phyloP scores from a whole-genome alignment of 1,140 invertebrate species.

The Sarcophaga peregrina region DNA sequence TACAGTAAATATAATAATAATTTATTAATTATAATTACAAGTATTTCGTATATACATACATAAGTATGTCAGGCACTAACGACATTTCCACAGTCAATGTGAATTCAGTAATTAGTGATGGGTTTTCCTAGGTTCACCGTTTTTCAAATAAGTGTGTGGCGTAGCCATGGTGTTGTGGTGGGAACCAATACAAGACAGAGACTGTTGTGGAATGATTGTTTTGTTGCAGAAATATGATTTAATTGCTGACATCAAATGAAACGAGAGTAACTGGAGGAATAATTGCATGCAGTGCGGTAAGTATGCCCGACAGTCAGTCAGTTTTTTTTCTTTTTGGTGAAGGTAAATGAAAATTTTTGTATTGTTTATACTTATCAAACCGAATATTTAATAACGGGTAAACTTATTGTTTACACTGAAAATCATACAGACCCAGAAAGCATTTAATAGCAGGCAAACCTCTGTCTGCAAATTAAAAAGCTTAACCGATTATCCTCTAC shows the following conservation, averaged over 20 bases:
- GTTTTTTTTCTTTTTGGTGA: no score
- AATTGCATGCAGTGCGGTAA: not conserved
- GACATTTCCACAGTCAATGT: not conserved
- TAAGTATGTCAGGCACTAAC: no score
- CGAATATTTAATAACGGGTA: not conserved
- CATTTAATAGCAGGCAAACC: no score
- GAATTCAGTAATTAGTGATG: not conserved
- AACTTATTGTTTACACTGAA: no score
- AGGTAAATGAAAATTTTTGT: no score
- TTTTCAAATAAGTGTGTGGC: not conserved
- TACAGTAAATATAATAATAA: no score
- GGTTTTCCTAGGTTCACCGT: not conserved
- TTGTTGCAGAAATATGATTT: slow-evolving; percentile 13
- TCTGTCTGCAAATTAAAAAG: no score
- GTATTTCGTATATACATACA: no score
- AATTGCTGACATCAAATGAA: slow-evolving; percentile 7
- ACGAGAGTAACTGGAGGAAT: not conserved
- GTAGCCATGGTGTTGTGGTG: not conserved
- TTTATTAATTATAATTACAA: no score
- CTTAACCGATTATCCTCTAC: no score
- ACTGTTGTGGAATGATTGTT: not conserved
- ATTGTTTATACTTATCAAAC: not conserved
- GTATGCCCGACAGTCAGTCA: no score
- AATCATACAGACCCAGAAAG: no score
- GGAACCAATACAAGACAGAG: not conserved